Base-by-base conservation (phyloP, 23 tunicate species). In the Halocynthia roretzi region DNA sequence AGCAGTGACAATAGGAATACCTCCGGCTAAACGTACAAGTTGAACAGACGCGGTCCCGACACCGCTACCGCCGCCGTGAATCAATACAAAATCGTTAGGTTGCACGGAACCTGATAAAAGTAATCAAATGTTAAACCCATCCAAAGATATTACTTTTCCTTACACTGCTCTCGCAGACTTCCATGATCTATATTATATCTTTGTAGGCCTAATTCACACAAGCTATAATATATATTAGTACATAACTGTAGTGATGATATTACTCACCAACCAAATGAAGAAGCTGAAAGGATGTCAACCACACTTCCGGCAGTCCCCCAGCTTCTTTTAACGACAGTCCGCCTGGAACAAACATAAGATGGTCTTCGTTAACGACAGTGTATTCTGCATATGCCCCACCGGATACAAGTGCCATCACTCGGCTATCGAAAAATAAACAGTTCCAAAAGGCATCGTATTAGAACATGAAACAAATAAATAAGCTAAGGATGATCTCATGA, bases 61-160 rank as follows among this genome's bases (percentile, higher is more conserved):
- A 8, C 99, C 99, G 85, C 96, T 89, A 7, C 99, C 99, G 40
- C 96, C 96, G 5, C 96, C 99, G 72, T 96, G 99, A 50, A 96
- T 82, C 53, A 96, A 79, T 15, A 96, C 96, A 55, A 55, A 67
- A 65, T 85, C 93, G 79, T 64, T 76, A 20, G 61, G 51, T 85
- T 74, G 56, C 15, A 89, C 78, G 31, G 10, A 53, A n/a, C 78
- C 78, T 74, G 19, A 8, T 12, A 67, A 67, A 58, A 58, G 64
- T n/a, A n/a, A 58, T 58, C 64, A 58, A 31, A 31, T 31, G 44
- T 31, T 31, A 31, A 31, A 31, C 44, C 1, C 44, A 58, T 58
- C 4, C 64, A 15, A 58, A 15, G 64, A 58, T 58, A 58, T 1
- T 31, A 31, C 44, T 31, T 31, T 31, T 31, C 44, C 44, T 31